A percentile compares a stretch with the other conserved stretches of the same genome.
Conservation (phyloP, 2,888 invertebrate genomes). For the Callosobruchus maculatus region DNA sequence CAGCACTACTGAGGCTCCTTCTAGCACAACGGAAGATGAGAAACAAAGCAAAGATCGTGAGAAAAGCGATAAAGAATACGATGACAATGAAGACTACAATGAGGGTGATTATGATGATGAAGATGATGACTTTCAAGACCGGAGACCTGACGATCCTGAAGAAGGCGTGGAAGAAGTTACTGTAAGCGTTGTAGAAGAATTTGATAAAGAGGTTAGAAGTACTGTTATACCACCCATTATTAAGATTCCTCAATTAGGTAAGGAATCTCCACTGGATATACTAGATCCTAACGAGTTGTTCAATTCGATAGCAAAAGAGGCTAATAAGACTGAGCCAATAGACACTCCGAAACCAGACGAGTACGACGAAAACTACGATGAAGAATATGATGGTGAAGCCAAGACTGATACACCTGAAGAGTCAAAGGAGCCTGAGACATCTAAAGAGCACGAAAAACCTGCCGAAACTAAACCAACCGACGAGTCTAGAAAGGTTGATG, state of each 20-base stretch:
- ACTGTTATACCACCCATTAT: not conserved
- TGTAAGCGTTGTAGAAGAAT: conserved; percentile 1
- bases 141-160: not conserved
- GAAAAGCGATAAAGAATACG: not conserved
- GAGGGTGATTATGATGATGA: conserved; percentile 4
- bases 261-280: not conserved
- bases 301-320: not conserved
- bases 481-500: conserved; percentile 6
- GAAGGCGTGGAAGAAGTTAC: not conserved
- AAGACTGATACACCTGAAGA: conserved; percentile 4
- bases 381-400: conserved; percentile 11
- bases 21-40: not conserved
- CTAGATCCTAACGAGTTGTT: not conserved
- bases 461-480: not conserved
- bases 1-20: not conserved
- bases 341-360: conserved; percentile 1
- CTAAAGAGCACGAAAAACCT: conserved; percentile 24
- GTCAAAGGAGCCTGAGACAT: conserved; percentile 37
- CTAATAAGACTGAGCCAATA: not conserved
- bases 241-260: not conserved
- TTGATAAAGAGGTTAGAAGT: not conserved
- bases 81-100: conserved; percentile 1
- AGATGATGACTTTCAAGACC: conserved; percentile 1
- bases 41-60: not conserved
- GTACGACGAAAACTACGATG: conserved; percentile 14